phyloP scores from a whole-genome alignment of 2,888 invertebrate species.

The Halocaridina rubra region DNA sequence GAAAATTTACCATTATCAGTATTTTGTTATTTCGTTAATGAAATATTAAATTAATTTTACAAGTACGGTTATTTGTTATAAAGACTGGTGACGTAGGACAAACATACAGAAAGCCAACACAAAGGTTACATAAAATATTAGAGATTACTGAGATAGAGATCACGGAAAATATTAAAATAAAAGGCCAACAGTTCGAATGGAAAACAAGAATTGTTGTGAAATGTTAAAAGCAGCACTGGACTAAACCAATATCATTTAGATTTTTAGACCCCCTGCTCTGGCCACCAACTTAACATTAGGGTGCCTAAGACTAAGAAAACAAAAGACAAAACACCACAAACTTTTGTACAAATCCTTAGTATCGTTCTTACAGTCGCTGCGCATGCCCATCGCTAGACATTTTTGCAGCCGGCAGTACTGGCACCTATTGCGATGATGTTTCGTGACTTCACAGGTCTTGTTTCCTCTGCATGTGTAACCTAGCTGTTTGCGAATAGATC shows the following conservation, averaged over 20 bases:
- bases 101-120: slow-evolving; percentile 48
- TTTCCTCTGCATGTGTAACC: slow-evolving; percentile 96
- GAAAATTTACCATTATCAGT: no score
- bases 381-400: slow-evolving; percentile 97
- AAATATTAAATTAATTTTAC: slow-evolving; percentile 16
- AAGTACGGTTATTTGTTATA: slow-evolving; percentile 17
- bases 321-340: slow-evolving; percentile 64
- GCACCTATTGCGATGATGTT: slow-evolving; percentile 97
- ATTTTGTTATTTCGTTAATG: no score
- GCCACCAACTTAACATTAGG: slow-evolving; percentile 58
- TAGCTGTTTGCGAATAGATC: slow-evolving; percentile 95
- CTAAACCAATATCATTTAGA: no score
- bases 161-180: slow-evolving; percentile 27
- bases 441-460: slow-evolving; percentile 97
- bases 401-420: slow-evolving; percentile 98
- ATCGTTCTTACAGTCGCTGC: slow-evolving; percentile 92
- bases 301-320: slow-evolving; percentile 57
- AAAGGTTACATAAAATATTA: slow-evolving; percentile 33
- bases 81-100: slow-evolving; percentile 26
- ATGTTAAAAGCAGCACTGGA: no score
- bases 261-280: slow-evolving; percentile 55
- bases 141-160: no score
- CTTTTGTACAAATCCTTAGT: slow-evolving; percentile 65
- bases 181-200: slow-evolving; percentile 22
- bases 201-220: not conserved